phyloP scores from a whole-genome alignment of 1,140 invertebrate genomes.

The Pararge aegeria region DNA sequence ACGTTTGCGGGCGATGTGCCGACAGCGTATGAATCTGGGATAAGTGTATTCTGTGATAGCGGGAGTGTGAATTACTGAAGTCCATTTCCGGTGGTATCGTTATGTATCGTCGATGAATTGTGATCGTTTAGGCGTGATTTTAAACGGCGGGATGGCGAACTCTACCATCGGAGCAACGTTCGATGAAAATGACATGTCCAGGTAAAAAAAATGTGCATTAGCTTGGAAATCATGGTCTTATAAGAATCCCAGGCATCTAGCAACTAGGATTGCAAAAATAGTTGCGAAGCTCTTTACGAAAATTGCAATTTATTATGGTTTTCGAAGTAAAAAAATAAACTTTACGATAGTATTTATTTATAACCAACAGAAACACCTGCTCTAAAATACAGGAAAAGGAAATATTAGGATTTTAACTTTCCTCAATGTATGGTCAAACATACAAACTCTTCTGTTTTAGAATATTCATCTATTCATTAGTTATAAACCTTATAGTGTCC shows the following conservation, averaged over 20 bases:
- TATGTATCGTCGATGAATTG: slow-evolving; percentile 50
- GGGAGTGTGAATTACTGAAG: slow-evolving; percentile 37
- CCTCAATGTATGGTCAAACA: too few relatives aligned
- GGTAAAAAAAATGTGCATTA: slow-evolving; percentile 63
- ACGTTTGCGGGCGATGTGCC: slow-evolving; percentile 13
- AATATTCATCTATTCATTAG: too few relatives aligned
- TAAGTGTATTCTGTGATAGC: slow-evolving; percentile 19
- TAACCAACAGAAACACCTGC: too few relatives aligned
- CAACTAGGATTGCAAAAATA: background rate
- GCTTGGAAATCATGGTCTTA: background rate
- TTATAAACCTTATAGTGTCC: too few relatives aligned
- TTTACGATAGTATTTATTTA: too few relatives aligned
- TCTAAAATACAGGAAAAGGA: too few relatives aligned
- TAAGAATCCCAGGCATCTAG: background rate
- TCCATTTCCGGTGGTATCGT: slow-evolving; percentile 56
- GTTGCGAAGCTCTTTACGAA: too few relatives aligned
- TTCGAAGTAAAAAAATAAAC: too few relatives aligned
- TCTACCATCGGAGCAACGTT: slow-evolving; percentile 83
- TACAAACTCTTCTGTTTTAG: too few relatives aligned
- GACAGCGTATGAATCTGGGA: slow-evolving; percentile 28
- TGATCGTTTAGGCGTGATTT: slow-evolving; percentile 26
- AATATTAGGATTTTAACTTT: too few relatives aligned
- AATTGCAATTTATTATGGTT: too few relatives aligned
- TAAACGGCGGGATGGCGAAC: slow-evolving; percentile 58
- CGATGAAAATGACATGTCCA: slow-evolving; percentile 86